Base-by-base conservation (phyloP, 2,113 vertebrate genomes). In the Haliaeetus leucogaster region DNA sequence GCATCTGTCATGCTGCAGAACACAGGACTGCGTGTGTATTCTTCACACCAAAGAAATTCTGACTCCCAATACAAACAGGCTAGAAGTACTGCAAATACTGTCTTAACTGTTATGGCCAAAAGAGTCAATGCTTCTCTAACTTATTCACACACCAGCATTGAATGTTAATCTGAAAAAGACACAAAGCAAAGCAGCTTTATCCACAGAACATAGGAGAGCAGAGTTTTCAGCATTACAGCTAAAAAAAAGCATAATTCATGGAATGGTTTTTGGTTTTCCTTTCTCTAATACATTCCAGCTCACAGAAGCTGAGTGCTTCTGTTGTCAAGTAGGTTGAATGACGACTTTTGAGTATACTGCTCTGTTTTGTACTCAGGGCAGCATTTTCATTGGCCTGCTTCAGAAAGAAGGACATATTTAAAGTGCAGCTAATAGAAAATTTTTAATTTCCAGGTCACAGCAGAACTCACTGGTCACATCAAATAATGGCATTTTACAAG, bases 231-330 rank as follows among this genome's bases (percentile, higher is more conserved):
- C 74, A 34, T 70, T 76, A 47, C 34, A 70, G 87, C 45, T 92
- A 40, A 86, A 93, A 93, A 90, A 85, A 86, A 50, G 13, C 36
- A 8, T 86, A 93, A 83, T 83, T 86, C 18, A 74, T 65, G 40
- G 58, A 76, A 63, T 47, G 25, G 21, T 61, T 50, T 13, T 27
- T 77, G 6, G 16, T 53, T 65, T 43, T 10, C 5, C 7, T 15
- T 12, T 34, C 43, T 34, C 52, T 45, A 79, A 26, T 38, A 62
- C 36, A 83, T 92, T 93, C 82, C 76, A 93, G 65, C 82, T 90
- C 80, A 82, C 74, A 95, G 90, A 86, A 94, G 63, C 95, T 50
- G 76, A 92, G 82, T 66, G 72, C 67, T 90, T 80, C 85, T 94
- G 32, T 67, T 80, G 71, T 89, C 89, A 89, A 71, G 68, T 9